These are phyloP conservation scores for Karalla daura DNA, from an alignment of 2,797 vertebrate genomes.

Conservation along the genomic window DNA sequence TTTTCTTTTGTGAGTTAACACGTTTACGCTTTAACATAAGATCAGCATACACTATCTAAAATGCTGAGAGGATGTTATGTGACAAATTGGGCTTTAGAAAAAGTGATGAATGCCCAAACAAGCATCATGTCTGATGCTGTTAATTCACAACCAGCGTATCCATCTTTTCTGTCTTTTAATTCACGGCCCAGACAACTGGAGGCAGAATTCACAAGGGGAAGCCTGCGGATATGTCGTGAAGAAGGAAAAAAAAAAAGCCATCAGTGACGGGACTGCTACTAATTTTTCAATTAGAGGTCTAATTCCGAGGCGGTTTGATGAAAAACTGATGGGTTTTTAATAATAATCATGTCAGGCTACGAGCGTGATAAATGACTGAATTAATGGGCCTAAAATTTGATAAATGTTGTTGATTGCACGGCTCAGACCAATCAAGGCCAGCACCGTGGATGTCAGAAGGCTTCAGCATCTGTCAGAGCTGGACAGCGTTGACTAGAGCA, in stretches of 20 bases:
- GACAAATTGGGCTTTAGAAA: too few relatives aligned
- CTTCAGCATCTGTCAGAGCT: background rate
- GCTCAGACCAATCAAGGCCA: constrained; percentile 59
- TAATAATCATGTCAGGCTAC: constrained; percentile 57
- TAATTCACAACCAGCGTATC: too few relatives aligned
- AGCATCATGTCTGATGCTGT: too few relatives aligned
- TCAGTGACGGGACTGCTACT: constrained; percentile 38
- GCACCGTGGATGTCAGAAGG: constrained; percentile 9
- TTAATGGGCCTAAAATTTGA: constrained; percentile 66
- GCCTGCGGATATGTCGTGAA: constrained; percentile 13
- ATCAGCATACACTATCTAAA: too few relatives aligned
- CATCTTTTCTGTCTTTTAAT: too few relatives aligned
- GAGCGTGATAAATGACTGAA: constrained; percentile 67
- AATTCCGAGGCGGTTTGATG: constrained; percentile 54
- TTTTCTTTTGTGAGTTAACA: too few relatives aligned
- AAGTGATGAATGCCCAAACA: too few relatives aligned
- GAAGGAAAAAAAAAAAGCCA: constrained; percentile 44
- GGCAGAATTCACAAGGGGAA: constrained; percentile 17
- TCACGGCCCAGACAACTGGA: background rate
- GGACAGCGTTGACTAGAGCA: background rate
- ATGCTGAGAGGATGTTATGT: too few relatives aligned
- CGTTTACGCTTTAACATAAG: too few relatives aligned
- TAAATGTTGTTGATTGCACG: constrained; percentile 70
- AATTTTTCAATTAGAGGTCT: constrained; percentile 60
- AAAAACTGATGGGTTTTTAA: constrained; percentile 67